phyloP scores from a whole-genome alignment of 2,888 invertebrate genomes.

The Mythimna vitellina region DNA sequence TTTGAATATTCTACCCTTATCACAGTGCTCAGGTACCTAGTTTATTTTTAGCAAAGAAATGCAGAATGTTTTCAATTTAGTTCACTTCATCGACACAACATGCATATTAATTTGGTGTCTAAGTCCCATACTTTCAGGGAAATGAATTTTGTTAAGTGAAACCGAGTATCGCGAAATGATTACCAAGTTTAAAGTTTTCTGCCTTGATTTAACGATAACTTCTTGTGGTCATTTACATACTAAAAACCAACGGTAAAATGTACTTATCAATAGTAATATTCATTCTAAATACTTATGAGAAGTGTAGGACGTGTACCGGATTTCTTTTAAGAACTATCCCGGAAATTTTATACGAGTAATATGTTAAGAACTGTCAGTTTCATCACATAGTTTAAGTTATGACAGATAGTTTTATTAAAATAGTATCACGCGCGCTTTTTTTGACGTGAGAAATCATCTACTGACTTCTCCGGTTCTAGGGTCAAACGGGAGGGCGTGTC shows the following conservation, averaged over 20 bases:
- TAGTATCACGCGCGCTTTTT: too few species aligned
- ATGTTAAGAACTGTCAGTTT: too few species aligned
- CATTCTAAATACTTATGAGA: not conserved
- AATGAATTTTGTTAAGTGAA: slow-evolving; percentile 4
- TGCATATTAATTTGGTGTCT: slow-evolving; percentile 23
- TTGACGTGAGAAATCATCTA: too few species aligned
- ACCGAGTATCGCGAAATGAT: not conserved
- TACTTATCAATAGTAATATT: not conserved
- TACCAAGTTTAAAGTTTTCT: not conserved
- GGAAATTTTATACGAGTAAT: not conserved
- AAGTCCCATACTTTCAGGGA: not conserved
- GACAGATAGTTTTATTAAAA: too few species aligned
- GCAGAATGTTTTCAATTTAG: slow-evolving; percentile 35
- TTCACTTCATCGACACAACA: not conserved
- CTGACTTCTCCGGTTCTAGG: too few species aligned
- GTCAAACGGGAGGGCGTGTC: too few species aligned
- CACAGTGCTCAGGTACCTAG: slow-evolving; percentile 8
- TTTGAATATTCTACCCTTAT: slow-evolving; percentile 41
- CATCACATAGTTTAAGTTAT: too few species aligned
- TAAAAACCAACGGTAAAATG: not conserved
- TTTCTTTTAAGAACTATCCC: not conserved
- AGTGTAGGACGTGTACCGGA: not conserved
- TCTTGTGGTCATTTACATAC: not conserved
- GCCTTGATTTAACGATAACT: not conserved
- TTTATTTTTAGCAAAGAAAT: slow-evolving; percentile 29